Evolutionary conservation across 1,140 invertebrate species (phyloP).

Genomic region (Lepidotrigona ventralis): DNA sequence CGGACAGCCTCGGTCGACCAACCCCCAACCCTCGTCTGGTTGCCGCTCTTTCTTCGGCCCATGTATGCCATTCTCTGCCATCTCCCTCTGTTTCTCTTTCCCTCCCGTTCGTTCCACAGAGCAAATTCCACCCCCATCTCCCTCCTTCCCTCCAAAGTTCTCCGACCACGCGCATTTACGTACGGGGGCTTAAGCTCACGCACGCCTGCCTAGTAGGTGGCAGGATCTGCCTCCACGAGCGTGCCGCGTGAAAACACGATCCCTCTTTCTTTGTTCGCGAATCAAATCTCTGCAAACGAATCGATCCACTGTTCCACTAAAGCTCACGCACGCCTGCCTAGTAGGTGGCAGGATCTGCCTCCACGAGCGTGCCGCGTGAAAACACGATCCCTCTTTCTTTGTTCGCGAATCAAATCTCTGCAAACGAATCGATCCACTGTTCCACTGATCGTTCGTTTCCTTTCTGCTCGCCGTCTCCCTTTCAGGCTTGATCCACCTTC

Average conservation of each 20-base stretch:
- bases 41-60: constrained; percentile 51
- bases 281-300: constrained; percentile 23
- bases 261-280: constrained; percentile 4
- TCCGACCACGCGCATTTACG: constrained; percentile 52
- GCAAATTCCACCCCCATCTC: constrained; percentile 54
- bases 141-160: constrained; percentile 23
- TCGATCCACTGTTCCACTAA: constrained; percentile 1
- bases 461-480: background rate
- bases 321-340: constrained; percentile 47
- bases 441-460: background rate
- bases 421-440: constrained; percentile 12
- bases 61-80: constrained; percentile 46
- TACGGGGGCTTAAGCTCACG: constrained; percentile 50
- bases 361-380: constrained; percentile 5
- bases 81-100: constrained; percentile 47
- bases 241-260: constrained; percentile 1
- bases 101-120: constrained; percentile 50
- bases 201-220: constrained; percentile 46
- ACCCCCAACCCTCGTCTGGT: constrained; percentile 54
- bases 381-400: constrained; percentile 15
- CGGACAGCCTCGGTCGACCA: constrained; percentile 79
- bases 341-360: constrained; percentile 50
- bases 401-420: background rate
- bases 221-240: constrained; percentile 39
- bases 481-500: background rate